Base-by-base conservation (phyloP, 2,888 invertebrate genomes). In the Diachrysia chrysitis region DNA sequence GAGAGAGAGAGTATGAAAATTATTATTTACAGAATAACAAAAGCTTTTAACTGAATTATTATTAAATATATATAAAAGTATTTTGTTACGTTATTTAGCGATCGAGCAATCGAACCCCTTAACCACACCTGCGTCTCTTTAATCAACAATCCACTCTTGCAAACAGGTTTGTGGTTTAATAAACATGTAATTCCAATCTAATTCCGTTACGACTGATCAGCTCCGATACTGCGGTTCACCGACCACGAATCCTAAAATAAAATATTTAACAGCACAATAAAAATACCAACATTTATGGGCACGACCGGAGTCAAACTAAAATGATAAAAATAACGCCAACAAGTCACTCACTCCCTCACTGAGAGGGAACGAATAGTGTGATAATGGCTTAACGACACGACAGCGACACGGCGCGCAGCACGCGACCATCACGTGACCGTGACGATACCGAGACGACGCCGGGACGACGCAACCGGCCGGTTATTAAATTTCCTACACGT, bases 401-500 rank as follows among this genome's bases (percentile, higher is more conserved):
- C 69, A 21, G 53, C 61, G 64, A 69, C 63, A 64, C 57, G 67
- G 51, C 7, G 46, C 32, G 19, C 57, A 67, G 17, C 66, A 61
- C 61, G 76, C 23, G 71, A 51, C 55, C 56, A 54, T 56, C 17
- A 16, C 64, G 73, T 21, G 63, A 57, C 64, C 65, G 58, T 19
- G 37, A 29, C 72, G 72, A 57, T 29, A 19, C 29, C 64, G 65
- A 9, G 61, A 58, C 69, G 71, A 23, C 32, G 25, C 55, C 60
- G 66, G 64, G 61, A 54, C 66, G 63, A 35, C 42, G 48, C 14
- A 53, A 6, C 56, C 42, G 53, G 37, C 55, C 56, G 29, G 65
- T 75, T 72, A 78, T 79, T 78, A 81, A 67, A 78, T 74, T 66
- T 79, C 58, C 64, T 54, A 69, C 64, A 75, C 63, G 63, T 64